These are phyloP conservation scores for Trididemnum clinides DNA, from an alignment of 23 tunicate genomes.

Conservation along the genomic window DNA sequence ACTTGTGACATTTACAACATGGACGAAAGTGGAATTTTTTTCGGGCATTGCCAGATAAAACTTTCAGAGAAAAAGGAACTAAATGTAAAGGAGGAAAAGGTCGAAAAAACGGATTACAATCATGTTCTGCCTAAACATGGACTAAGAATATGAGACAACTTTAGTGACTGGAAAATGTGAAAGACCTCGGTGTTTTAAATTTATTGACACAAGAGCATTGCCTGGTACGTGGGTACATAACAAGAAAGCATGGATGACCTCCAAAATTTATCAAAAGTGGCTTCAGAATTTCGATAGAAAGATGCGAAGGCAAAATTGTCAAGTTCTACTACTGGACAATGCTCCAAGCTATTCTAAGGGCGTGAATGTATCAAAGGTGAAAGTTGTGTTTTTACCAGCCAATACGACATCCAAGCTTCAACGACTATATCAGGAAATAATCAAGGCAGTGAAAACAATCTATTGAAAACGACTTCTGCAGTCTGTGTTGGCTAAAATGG, in stretches of 20 bases:
- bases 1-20: no score
- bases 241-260: conserved; percentile 13
- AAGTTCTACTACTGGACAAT: conserved; percentile 27
- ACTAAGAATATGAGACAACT: conserved; percentile 14
- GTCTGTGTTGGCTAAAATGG: conserved; percentile 20
- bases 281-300: conserved; percentile 17
- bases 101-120: background rate
- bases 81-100: background rate
- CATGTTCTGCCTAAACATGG: background rate
- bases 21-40: conserved; percentile 26
- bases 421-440: conserved; percentile 1
- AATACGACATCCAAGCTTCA: conserved; percentile 32
- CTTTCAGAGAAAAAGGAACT: no score
- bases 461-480: conserved; percentile 31
- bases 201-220: conserved; percentile 19
- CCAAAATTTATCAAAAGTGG: no score
- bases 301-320: conserved; percentile 37
- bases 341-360: background rate
- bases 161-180: conserved; percentile 19
- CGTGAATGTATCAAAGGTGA: background rate
- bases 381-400: conserved; percentile 9
- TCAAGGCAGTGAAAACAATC: conserved; percentile 23
- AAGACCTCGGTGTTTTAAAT: conserved; percentile 16
- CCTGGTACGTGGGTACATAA: conserved; percentile 15
- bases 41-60: conserved; percentile 35